Evolutionary conservation across 2,888 invertebrate species (phyloP), one percentile per base, ranked within the genome.

Genomic region (Hyles lineata): DNA sequence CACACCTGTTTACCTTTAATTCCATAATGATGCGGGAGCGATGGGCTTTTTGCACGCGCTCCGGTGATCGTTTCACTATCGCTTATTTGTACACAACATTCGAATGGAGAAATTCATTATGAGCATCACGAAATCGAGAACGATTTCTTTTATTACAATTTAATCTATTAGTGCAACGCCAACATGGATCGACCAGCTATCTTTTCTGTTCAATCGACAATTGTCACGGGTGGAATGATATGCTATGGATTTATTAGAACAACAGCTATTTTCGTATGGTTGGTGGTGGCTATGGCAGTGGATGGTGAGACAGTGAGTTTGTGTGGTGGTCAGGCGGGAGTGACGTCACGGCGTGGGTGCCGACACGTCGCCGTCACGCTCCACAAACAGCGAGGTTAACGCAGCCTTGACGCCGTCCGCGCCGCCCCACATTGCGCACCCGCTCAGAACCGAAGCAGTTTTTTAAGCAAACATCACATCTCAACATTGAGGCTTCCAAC

Each of bases 341-440:
- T 93, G 93, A 93, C 93, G 94, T 93, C 92, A 93, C 84, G 84
- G 78, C 82, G 86, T 93, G 92, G 94, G 93, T 94, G 94, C 93
- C 91, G 85, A 90, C 93, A 93, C 93, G 93, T 93, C 91, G 91
- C 88, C 91, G 94, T 93, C 92, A 92, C 92, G 94, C 94, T 94
- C 94, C 94, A 94, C 94, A 94, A 94, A 94, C 93, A 84, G 86
- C 93, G 92, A 94, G 94, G 94, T 88, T 92, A 88, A 84, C 83
- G 90, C 90, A 93, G 90, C 94, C 94, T 94, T 94, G 94, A 87
- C 88, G 92, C 80, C 78, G 77, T 76, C 73, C 71, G 83, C 82
- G 84, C 79, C 89, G 92, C 88, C 91, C 93, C 90, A 92, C 92
- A 91, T 92, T 92, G 93, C 92, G 87, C 93, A 89, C 89, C 89